These are phyloP conservation scores for Brenthis ino DNA, from an alignment of 2,888 invertebrate genomes.

Conservation along the genomic window DNA sequence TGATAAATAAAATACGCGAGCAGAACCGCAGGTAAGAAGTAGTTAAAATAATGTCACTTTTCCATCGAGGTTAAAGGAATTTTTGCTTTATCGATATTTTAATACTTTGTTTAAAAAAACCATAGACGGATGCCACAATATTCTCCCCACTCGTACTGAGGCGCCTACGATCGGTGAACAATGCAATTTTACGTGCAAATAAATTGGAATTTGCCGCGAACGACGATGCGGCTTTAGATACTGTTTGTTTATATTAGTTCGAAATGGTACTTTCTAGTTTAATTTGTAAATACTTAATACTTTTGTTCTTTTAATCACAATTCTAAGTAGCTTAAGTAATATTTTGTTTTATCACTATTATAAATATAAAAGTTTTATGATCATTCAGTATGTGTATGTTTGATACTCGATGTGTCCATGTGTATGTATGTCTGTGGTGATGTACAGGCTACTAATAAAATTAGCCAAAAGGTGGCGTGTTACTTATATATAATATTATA, in stretches of 20 bases:
- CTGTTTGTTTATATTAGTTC: slow-evolving; percentile 20
- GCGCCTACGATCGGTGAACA: slow-evolving; percentile 8
- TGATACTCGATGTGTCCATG: no score
- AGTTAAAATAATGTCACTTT: no score
- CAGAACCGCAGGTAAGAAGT: no score
- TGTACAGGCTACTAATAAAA: no score
- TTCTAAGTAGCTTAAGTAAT: no score
- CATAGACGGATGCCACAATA: background rate
- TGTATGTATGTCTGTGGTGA: no score
- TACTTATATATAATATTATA: no score
- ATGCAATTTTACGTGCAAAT: slow-evolving; percentile 19
- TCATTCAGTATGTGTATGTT: no score
- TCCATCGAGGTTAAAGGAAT: background rate
- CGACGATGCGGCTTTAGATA: slow-evolving; percentile 5
- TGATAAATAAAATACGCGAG: no score
- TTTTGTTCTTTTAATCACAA: background rate
- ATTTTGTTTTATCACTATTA: no score
- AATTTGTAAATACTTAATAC: background rate
- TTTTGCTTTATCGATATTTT: background rate
- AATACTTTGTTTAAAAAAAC: background rate
- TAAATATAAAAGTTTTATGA: no score
- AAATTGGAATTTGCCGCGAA: slow-evolving; percentile 13
- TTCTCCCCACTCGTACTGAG: background rate
- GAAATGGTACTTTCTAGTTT: slow-evolving; percentile 13
- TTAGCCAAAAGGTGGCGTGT: no score